Evolutionary conservation across 1,140 invertebrate genomes (phyloP).

Genomic region (Octopus bimaculoides): DNA sequence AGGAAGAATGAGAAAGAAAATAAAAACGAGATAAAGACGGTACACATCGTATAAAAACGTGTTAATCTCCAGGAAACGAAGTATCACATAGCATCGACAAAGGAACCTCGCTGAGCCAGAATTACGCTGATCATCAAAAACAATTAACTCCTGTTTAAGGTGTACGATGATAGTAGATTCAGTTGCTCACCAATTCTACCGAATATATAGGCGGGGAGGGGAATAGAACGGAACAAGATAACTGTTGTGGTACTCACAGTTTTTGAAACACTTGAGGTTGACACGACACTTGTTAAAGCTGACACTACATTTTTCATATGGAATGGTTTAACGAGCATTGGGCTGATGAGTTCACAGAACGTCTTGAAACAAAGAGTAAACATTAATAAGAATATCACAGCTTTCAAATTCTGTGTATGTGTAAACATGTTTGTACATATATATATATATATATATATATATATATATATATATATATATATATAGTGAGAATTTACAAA

Average conservation of each 20-base stretch:
- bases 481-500: no score
- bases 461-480: no score
- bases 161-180: no score
- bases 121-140: not conserved
- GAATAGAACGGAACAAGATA: no score
- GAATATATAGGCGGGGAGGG: no score
- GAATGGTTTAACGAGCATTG: slow-evolving; percentile 38
- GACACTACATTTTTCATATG: slow-evolving; percentile 52
- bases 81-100: no score
- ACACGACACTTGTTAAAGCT: slow-evolving; percentile 47
- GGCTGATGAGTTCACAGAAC: slow-evolving; percentile 46
- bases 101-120: not conserved
- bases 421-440: not conserved
- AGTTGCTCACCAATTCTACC: no score
- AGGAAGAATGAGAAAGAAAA: no score
- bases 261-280: slow-evolving; percentile 42
- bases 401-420: not conserved
- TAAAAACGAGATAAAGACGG: no score
- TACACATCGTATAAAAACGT: no score
- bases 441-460: not conserved
- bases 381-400: not conserved
- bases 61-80: no score
- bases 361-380: slow-evolving; percentile 29
- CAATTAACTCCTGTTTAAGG: no score
- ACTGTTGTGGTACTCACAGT: slow-evolving; percentile 34